Base-by-base conservation (phyloP, 2,113 vertebrate species). In the Muntiacus reevesi region DNA sequence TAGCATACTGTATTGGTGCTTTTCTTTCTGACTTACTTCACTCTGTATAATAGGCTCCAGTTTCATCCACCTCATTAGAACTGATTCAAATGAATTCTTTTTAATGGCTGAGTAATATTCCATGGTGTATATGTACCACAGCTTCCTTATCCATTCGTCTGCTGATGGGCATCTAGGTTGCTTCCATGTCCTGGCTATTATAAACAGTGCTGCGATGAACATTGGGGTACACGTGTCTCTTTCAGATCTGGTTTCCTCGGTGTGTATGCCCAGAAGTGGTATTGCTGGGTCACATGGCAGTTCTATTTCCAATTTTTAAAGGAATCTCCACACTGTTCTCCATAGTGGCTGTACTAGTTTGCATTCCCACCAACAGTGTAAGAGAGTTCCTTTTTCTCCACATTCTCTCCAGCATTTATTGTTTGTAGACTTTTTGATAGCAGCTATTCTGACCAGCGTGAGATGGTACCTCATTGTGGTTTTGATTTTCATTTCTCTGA, bases 191-290 rank as follows among this genome's bases (percentile, higher is more conserved):
- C 64, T 67, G 64, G 8, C 33, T 36, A 36, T 36, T 21, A 0
- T 19, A n/a, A 67, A 67, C 62, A 67, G 33, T n/a, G 33, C 33
- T 67, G 16, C 2, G 1, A 67, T n/a, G 62, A 9, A 67, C 33
- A 67, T 0, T n/a, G 62, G 33, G 4, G 33, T 19, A 9, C 2
- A 0, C 0, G 1, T 67, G 33, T n/a, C 62, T 67, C 62, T n/a
- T 67, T 67, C 33, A n/a, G 0, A 19, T n/a, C 62, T 67, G 33
- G 62, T 67, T 67, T 67, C 62, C 62, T 67, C 0, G 4, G 8
- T n/a, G 33, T 67, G 62, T n/a, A 67, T 19, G 33, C 4, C 33
- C 33, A 21, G 16, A 9, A 71, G 64, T 67, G 64, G 62, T 16
- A 67, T n/a, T 67, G 33, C 62, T 67, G 33, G 16, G 33, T 67